These are phyloP conservation scores for Actinopyga echinites DNA, from an alignment of 53 echinoderm and acorn worm species.

Conservation along the genomic window DNA sequence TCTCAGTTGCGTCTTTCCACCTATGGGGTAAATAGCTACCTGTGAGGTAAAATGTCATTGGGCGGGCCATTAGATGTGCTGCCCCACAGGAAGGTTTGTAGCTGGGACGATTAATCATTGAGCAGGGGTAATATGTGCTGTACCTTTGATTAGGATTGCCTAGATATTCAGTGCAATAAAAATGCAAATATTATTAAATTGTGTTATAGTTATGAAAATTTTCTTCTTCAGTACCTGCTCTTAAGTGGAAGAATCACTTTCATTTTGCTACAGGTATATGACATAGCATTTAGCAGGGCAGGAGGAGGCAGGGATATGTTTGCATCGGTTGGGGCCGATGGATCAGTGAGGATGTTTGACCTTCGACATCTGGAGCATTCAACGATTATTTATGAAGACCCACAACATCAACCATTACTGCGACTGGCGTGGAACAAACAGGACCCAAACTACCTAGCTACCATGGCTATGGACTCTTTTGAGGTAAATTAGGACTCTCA, in stretches of 20 bases:
- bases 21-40: no score
- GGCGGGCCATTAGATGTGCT: no score
- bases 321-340: constrained; percentile 94
- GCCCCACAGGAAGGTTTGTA: neutral
- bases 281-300: constrained; percentile 96
- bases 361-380: constrained; percentile 94
- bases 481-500: constrained; percentile 57
- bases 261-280: constrained; percentile 73
- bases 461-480: constrained; percentile 98
- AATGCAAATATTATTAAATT: no score
- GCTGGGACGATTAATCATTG: neutral
- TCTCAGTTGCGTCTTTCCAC: no score
- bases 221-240: neutral
- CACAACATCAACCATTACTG: constrained; percentile 92
- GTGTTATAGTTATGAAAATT: neutral
- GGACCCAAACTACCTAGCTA: constrained; percentile 95
- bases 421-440: constrained; percentile 97
- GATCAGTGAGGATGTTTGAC: constrained; percentile 97
- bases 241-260: neutral
- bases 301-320: constrained; percentile 97
- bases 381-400: constrained; percentile 97
- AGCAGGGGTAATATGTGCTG: no score
- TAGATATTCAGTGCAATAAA: neutral
- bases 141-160: no score
- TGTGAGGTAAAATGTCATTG: no score